These are phyloP conservation scores for Thereva unica DNA, from an alignment of 2,888 invertebrate genomes.

Conservation along the genomic window DNA sequence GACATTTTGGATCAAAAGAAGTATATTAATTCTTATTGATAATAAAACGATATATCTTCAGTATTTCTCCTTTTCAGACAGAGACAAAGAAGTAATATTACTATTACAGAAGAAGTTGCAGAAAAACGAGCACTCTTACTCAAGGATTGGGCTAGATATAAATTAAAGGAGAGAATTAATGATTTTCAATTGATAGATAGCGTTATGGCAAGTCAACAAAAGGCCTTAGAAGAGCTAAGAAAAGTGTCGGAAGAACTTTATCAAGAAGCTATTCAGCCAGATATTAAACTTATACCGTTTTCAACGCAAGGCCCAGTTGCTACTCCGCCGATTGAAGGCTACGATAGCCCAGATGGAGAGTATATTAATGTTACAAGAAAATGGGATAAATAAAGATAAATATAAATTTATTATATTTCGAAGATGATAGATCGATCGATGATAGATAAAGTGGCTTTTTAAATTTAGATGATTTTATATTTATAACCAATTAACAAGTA, in stretches of 20 bases:
- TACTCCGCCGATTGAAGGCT: constrained; percentile 82
- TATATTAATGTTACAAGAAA: constrained; percentile 80
- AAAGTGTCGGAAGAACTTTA: constrained; percentile 85
- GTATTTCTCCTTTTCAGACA: constrained; percentile 53
- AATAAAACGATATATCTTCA: neutral
- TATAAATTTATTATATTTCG: neutral
- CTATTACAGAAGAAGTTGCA: constrained; percentile 62
- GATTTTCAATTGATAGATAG: constrained; percentile 73
- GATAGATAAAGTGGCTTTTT: neutral
- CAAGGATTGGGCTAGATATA: constrained; percentile 79
- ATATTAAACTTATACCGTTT: constrained; percentile 71
- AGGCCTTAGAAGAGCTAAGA: constrained; percentile 78
- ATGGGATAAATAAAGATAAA: constrained; percentile 63
- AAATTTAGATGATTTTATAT: too few species aligned
- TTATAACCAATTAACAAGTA: too few species aligned
- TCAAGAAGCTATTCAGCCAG: constrained; percentile 81
- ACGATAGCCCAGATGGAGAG: constrained; percentile 86
- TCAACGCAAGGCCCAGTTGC: constrained; percentile 73
- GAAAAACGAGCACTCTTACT: constrained; percentile 69
- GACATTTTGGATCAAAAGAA: constrained; percentile 66
- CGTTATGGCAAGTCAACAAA: constrained; percentile 70
- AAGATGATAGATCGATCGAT: neutral
- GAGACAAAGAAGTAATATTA: constrained; percentile 60
- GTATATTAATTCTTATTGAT: constrained; percentile 57
- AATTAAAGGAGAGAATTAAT: constrained; percentile 64